Evolutionary conservation across 2,113 vertebrate species (phyloP).

Genomic region (Epinephelus cyanopodus): DNA sequence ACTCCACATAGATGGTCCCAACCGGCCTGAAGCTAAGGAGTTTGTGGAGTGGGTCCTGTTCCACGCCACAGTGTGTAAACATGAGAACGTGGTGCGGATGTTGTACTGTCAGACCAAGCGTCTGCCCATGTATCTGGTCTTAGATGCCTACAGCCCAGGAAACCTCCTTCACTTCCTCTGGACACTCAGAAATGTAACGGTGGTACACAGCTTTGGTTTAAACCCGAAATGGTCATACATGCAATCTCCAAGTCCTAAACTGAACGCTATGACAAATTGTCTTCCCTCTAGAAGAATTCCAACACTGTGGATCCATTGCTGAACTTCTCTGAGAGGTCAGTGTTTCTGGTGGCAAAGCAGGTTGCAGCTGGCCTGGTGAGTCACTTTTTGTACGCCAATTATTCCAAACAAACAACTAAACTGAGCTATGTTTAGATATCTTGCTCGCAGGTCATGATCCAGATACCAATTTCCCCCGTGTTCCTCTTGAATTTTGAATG

Average conservation of each 20-base stretch:
- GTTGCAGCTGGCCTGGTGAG: conserved; percentile 81
- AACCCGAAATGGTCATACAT: not conserved
- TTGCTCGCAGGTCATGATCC: not conserved
- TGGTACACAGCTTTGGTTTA: not conserved
- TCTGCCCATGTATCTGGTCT: conserved; percentile 76
- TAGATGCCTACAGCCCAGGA: conserved; percentile 75
- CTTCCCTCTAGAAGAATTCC: conserved; percentile 47
- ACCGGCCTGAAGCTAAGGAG: conserved; percentile 64
- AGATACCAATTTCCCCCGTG: not conserved
- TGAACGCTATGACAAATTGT: not conserved
- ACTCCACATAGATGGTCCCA: conserved; percentile 45
- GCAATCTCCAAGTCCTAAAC: not conserved
- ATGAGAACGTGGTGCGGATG: conserved; percentile 80
- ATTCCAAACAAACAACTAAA: conserved; percentile 3
- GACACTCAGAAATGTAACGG: conserved; percentile 74
- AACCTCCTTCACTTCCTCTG: conserved; percentile 82
- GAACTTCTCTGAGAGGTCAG: conserved; percentile 78
- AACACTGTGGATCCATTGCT: not conserved
- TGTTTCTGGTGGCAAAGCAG: conserved; percentile 81
- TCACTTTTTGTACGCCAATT: not conserved
- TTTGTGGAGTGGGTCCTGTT: conserved; percentile 79
- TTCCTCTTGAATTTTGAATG: conserved; percentile 12
- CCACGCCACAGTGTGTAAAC: conserved; percentile 75
- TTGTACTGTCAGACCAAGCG: conserved; percentile 75
- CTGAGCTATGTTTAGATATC: not conserved